Evolutionary conservation across 2,797 vertebrate species (phyloP), one percentile per base, ranked within the genome.

Genomic region (Telmatherina bonti): DNA sequence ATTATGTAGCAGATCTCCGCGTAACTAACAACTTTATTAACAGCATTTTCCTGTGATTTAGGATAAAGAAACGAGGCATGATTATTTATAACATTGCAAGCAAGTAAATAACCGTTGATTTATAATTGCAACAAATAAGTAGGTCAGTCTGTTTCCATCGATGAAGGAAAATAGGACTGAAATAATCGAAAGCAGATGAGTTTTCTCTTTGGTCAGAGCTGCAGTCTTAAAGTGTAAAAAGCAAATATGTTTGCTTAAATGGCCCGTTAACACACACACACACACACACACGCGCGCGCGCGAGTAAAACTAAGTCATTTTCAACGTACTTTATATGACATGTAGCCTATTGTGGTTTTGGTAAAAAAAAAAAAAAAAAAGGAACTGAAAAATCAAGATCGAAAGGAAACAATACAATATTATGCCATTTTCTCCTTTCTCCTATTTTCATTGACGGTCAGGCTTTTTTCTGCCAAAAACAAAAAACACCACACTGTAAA

Each of bases 161-260:
- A 62, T 54, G 64, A 27, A 31, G 45, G 77, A 47, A 45, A 70
- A 36, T 70, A 80, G 77, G 65, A 30, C 72, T 41, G 58, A 16
- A 81, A 65, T 76, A 65, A 71, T 65, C 74, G 59, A 63, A 85
- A 85, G 74, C 67, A 79, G 76, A 61, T 60, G 55, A 74, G 74
- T 79, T 35, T 35, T 62, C 76, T 68, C 65, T 41, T 67, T 58
- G 68, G 73, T 81, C 62, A 66, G 62, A 26, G 67, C 69, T 67
- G 65, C 43, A 74, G 74, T 31, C 72, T 68, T 1, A 54, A 76
- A 29, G 70, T 38, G 75, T 65, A 78, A 71, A 78, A 81, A 59
- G 67, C 67, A 57, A 57, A 77, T 59, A 70, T 70, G 67, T 85
- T 84, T 86, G 81, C 84, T 85, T 70, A 81, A 84, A 53, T 75